phyloP scores from a whole-genome alignment of 2,888 invertebrate genomes.

The Hemicrepidius hirtus region DNA sequence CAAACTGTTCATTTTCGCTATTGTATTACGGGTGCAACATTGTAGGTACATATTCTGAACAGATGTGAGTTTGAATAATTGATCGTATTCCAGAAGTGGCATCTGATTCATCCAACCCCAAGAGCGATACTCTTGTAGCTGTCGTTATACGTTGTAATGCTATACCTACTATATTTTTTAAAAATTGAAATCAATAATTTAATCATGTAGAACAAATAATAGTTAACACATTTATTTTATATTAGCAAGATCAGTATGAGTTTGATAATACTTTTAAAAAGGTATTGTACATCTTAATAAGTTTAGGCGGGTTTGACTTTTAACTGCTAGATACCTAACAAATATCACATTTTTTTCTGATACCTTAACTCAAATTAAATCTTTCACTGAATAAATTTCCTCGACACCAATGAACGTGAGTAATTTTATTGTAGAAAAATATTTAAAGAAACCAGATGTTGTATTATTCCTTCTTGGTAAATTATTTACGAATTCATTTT shows the following conservation, averaged over 20 bases:
- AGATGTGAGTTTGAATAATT: conserved; percentile 70
- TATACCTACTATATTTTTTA: too few relatives aligned
- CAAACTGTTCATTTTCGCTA: conserved; percentile 60
- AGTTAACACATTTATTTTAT: not conserved
- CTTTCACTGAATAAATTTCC: too few relatives aligned
- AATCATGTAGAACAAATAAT: not conserved
- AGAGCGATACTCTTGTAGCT: conserved; percentile 22
- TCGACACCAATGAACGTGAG: too few relatives aligned
- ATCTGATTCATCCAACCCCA: conserved; percentile 67
- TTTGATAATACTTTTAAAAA: too few relatives aligned
- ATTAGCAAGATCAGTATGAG: too few relatives aligned
- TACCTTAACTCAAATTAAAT: too few relatives aligned
- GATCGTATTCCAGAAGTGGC: conserved; percentile 67
- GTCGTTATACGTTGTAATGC: not conserved
- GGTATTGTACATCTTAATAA: too few relatives aligned
- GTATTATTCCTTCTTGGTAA: not conserved
- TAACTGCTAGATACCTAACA: too few relatives aligned
- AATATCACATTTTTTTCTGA: too few relatives aligned
- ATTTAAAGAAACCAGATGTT: not conserved
- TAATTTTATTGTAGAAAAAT: too few relatives aligned
- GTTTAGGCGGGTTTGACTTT: too few relatives aligned
- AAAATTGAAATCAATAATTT: not conserved
- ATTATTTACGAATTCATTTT: conserved; percentile 1
- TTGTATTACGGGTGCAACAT: conserved; percentile 60
- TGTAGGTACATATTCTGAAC: conserved; percentile 66